Conservation (phyloP, 2,113 vertebrate genomes). For the Zonotrichia leucophrys region DNA sequence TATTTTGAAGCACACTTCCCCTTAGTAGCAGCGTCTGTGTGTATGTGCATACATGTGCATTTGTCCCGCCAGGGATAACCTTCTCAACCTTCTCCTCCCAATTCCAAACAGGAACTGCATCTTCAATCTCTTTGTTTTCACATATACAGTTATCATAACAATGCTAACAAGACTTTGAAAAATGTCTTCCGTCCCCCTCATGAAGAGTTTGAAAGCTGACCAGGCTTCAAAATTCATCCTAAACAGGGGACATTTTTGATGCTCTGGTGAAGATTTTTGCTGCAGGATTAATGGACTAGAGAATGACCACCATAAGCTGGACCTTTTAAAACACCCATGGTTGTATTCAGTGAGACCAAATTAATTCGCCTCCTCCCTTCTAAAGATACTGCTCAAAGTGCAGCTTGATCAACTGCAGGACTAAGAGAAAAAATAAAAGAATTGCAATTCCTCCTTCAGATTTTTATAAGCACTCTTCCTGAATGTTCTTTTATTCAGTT, state of each 20-base stretch:
- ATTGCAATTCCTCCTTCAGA: not conserved
- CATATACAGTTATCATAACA: not conserved
- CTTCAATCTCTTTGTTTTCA: constrained; percentile 38
- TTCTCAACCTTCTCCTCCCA: not conserved
- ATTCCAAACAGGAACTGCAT: constrained; percentile 40
- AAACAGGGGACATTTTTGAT: not conserved
- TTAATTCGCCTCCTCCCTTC: not conserved
- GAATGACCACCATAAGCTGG: not conserved
- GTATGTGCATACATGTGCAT: fast-evolving
- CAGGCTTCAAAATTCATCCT: not conserved
- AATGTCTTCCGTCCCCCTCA: not conserved
- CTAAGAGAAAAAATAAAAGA: not conserved
- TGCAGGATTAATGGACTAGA: not conserved
- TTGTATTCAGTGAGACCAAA: not conserved
- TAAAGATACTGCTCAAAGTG: not conserved
- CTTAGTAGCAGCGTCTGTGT: not conserved
- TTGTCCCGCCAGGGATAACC: not conserved
- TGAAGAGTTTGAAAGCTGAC: not conserved
- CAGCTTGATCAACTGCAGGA: not conserved
- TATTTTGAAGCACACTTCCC: not conserved
- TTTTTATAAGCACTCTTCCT: not conserved
- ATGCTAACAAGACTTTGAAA: constrained; percentile 2
- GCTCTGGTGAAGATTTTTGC: not conserved
- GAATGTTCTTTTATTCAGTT: not conserved
- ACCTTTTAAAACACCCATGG: not conserved